A percentile compares a stretch with the other conserved stretches of the same genome.
Conservation (phyloP, 2,113 vertebrate species). For the Eulacestoma nigropectus region DNA sequence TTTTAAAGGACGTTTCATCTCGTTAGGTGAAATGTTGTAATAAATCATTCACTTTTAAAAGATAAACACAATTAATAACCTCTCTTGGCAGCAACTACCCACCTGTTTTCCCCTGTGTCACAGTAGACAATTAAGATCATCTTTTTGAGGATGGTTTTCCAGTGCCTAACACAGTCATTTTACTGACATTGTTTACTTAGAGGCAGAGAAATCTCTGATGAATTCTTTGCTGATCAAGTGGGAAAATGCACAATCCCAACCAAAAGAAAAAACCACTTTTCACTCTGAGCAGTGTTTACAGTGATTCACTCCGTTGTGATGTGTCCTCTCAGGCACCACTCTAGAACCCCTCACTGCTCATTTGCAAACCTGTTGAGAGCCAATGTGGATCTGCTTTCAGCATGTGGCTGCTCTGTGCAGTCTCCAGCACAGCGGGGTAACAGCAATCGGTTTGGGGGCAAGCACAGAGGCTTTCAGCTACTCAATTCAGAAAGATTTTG, state of each 20-base stretch:
- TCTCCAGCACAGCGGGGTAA: neutral
- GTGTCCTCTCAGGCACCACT: neutral
- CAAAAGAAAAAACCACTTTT: neutral
- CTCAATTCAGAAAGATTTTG: neutral
- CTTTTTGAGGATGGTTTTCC: neutral
- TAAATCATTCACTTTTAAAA: neutral
- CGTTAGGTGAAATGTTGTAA: neutral
- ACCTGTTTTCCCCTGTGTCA: neutral
- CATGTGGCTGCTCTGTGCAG: neutral
- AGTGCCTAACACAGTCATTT: neutral
- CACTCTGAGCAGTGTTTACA: neutral
- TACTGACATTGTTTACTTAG: neutral
- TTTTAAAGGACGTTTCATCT: neutral
- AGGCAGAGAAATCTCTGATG: neutral
- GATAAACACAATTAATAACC: neutral
- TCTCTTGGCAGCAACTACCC: neutral
- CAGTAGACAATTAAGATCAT: neutral
- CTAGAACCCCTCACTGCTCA: neutral
- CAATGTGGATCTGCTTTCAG: neutral
- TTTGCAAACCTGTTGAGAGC: neutral
- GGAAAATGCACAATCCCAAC: neutral
- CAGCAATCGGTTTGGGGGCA: neutral
- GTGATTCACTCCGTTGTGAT: rapidly evolving
- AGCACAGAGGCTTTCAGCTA: neutral
- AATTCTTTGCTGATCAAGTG: neutral